Evolutionary conservation across 2,797 vertebrate species (phyloP).

Genomic region (Pipistrellus kuhlii): DNA sequence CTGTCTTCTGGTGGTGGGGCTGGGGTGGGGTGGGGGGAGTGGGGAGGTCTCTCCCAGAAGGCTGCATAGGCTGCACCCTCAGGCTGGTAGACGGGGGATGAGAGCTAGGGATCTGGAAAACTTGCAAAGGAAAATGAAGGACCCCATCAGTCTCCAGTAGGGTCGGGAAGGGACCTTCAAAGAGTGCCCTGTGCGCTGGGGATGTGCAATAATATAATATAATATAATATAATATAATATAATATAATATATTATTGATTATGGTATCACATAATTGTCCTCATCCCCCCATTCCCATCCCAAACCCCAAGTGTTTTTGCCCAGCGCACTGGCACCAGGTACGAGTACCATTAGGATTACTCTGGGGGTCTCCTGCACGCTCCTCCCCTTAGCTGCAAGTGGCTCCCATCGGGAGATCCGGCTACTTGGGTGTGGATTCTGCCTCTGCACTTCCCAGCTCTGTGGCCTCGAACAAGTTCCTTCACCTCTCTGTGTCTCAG

Average conservation of each 20-base stretch:
- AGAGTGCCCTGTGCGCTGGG: fast-evolving
- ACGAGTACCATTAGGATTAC: fast-evolving
- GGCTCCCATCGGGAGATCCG: fast-evolving
- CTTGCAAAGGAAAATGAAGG: not conserved
- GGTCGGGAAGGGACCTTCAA: fast-evolving
- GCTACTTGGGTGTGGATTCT: not conserved
- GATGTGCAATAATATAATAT: too few relatives aligned
- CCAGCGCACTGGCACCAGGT: fast-evolving
- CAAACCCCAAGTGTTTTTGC: not conserved
- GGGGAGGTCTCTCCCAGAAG: not conserved
- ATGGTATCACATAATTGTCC: too few relatives aligned
- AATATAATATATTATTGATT: too few relatives aligned
- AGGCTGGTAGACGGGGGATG: not conserved
- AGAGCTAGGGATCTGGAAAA: slow-evolving; percentile 18
- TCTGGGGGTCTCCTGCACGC: not conserved
- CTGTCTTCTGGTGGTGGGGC: not conserved
- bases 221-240: too few relatives aligned
- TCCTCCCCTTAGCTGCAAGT: not conserved
- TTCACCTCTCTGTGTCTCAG: not conserved
- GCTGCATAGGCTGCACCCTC: not conserved
- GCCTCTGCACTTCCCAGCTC: not conserved
- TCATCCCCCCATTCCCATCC: too few relatives aligned
- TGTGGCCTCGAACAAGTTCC: not conserved
- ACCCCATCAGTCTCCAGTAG: fast-evolving
- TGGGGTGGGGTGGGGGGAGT: not conserved